Evolutionary conservation across 2,888 invertebrate genomes (phyloP).

Genomic region (Cataglyphis livida): DNA sequence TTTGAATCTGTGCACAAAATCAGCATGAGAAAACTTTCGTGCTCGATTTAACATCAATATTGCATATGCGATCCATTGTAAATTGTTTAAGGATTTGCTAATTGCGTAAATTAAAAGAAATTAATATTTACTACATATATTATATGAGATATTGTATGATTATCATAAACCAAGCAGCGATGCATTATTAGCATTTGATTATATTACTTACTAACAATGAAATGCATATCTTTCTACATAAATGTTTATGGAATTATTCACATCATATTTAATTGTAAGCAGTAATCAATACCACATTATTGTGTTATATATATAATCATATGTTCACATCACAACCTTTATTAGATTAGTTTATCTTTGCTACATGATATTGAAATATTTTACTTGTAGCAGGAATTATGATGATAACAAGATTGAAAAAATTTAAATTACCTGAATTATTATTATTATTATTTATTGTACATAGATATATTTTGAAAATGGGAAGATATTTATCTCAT

Average conservation of each 20-base stretch:
- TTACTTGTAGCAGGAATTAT: slow-evolving; percentile 8
- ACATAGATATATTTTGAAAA: slow-evolving; percentile 30
- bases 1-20: slow-evolving; percentile 61
- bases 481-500: slow-evolving; percentile 2
- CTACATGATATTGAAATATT: slow-evolving; percentile 69
- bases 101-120: slow-evolving; percentile 58
- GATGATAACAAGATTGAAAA: not conserved
- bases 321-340: slow-evolving; percentile 21
- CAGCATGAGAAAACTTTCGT: slow-evolving; percentile 40
- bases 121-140: slow-evolving; percentile 63
- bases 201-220: slow-evolving; percentile 66
- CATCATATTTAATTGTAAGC: slow-evolving; percentile 35
- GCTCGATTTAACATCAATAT: slow-evolving; percentile 57
- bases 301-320: slow-evolving; percentile 52
- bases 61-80: slow-evolving; percentile 60
- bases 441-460: slow-evolving; percentile 1
- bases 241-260: slow-evolving; percentile 68
- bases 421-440: not conserved
- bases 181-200: slow-evolving; percentile 66
- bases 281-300: slow-evolving; percentile 62
- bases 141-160: slow-evolving; percentile 64
- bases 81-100: slow-evolving; percentile 60
- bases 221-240: slow-evolving; percentile 78
- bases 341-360: slow-evolving; percentile 69
- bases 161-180: slow-evolving; percentile 60